Evolutionary conservation across 2,797 vertebrate species (phyloP).

Genomic region (Ataeniobius toweri): DNA sequence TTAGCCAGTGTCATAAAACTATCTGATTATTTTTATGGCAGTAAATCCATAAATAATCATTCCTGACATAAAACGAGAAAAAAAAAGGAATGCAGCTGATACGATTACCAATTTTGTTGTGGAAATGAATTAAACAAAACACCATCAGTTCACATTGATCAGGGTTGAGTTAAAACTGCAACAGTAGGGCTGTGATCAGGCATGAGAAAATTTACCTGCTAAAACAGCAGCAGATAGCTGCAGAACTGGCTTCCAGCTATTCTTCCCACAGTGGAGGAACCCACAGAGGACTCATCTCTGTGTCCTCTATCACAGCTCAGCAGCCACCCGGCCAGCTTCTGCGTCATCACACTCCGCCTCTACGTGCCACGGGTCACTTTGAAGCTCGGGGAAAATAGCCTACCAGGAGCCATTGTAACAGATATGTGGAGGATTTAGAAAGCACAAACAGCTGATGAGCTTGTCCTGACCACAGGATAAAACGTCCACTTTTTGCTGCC

Average conservation of each 20-base stretch:
- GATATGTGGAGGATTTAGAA: conserved; percentile 35
- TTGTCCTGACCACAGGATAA: conserved; percentile 25
- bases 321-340: conserved; percentile 53
- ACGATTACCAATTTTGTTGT: background rate
- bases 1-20: background rate
- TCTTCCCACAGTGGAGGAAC: conserved; percentile 64
- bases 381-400: conserved; percentile 38
- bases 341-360: conserved; percentile 68
- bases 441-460: conserved; percentile 26
- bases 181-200: conserved; percentile 23
- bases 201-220: conserved; percentile 49
- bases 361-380: conserved; percentile 60
- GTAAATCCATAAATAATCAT: background rate
- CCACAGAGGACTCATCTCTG: conserved; percentile 54
- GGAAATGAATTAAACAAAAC: background rate
- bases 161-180: background rate
- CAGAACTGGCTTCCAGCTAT: conserved; percentile 57
- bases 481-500: conserved; percentile 13
- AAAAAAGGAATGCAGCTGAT: background rate
- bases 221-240: conserved; percentile 23
- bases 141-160: background rate
- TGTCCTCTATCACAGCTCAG: conserved; percentile 62
- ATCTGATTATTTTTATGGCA: background rate
- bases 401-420: conserved; percentile 21
- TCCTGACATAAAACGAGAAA: conserved; percentile 4